Percentiles rank a stretch among this genome's conserved stretches.
Evolutionary conservation across 2,888 invertebrate species (phyloP).

Genomic region (Galeopsomyia nigrocyanea): DNA sequence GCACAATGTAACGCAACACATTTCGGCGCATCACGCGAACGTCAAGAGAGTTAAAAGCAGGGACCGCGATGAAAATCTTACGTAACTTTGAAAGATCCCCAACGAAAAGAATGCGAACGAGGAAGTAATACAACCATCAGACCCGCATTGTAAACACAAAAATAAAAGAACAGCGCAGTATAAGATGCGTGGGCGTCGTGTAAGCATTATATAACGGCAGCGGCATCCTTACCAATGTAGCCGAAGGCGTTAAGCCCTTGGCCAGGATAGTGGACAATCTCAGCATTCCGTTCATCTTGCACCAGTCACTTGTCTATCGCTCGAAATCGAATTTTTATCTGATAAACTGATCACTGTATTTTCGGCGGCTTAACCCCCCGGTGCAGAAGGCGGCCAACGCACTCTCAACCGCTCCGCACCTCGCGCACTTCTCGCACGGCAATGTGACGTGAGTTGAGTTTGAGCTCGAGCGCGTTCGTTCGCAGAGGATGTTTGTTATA

Average conservation of each 20-base stretch:
- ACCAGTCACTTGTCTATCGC: background rate
- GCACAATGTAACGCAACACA: too few relatives aligned
- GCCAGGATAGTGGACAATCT: conserved; percentile 61
- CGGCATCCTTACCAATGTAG: conserved; percentile 40
- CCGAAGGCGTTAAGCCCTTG: conserved; percentile 50
- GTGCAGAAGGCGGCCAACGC: conserved; percentile 8
- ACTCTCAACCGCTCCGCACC: conserved; percentile 36
- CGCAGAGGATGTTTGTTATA: too few relatives aligned
- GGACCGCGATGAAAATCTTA: too few relatives aligned
- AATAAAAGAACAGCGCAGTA: too few relatives aligned
- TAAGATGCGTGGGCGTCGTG: too few relatives aligned
- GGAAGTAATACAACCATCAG: too few relatives aligned
- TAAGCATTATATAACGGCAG: background rate
- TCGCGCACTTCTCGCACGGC: conserved; percentile 64
- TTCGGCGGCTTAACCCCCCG: conserved; percentile 12
- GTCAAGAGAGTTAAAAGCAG: too few relatives aligned
- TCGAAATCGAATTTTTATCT: background rate
- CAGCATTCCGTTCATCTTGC: conserved; percentile 61
- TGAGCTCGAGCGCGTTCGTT: too few relatives aligned
- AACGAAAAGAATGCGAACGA: too few relatives aligned
- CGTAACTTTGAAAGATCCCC: too few relatives aligned
- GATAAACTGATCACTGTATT: background rate
- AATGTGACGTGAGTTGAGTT: conserved; percentile 51
- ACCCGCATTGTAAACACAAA: too few relatives aligned
- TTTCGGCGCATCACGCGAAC: too few relatives aligned